These are phyloP conservation scores for Serrognathus titanus DNA, from an alignment of 2,888 invertebrate genomes.

Conservation along the genomic window DNA sequence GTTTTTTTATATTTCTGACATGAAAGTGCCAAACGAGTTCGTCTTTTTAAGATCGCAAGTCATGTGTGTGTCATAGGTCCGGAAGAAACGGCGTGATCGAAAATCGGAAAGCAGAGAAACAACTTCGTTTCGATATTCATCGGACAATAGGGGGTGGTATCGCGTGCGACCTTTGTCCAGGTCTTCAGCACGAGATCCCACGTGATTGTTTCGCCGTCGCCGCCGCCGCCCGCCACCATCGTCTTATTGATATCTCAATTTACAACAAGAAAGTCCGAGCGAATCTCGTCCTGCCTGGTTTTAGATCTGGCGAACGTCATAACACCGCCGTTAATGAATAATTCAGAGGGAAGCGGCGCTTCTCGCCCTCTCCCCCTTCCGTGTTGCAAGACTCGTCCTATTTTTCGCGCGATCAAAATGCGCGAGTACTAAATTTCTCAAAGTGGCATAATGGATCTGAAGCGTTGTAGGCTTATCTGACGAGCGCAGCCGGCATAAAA, in stretches of 20 bases:
- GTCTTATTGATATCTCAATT: constrained; percentile 30
- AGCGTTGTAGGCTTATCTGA: constrained; percentile 38
- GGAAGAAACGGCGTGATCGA: too few species aligned
- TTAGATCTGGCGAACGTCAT: constrained; percentile 22
- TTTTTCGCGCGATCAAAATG: constrained; percentile 35
- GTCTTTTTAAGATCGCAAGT: too few species aligned
- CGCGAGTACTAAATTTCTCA: constrained; percentile 35
- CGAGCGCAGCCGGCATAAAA: constrained; percentile 36
- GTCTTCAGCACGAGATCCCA: constrained; percentile 20
- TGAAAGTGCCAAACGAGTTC: too few species aligned
- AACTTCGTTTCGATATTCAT: background rate
- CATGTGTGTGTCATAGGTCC: too few species aligned
- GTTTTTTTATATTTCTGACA: too few species aligned
- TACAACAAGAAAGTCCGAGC: constrained; percentile 23
- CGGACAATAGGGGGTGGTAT: background rate
- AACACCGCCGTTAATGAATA: constrained; percentile 33
- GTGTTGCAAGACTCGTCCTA: constrained; percentile 31
- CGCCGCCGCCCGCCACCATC: background rate
- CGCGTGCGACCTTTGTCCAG: constrained; percentile 12
- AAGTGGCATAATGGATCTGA: constrained; percentile 35
- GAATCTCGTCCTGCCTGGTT: constrained; percentile 22
- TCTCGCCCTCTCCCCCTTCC: constrained; percentile 21
- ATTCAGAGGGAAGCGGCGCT: constrained; percentile 33
- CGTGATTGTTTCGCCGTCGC: constrained; percentile 23
- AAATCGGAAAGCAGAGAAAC: background rate